A percentile compares a stretch with the other conserved stretches of the same genome.
Evolutionary conservation across 2,113 vertebrate genomes (phyloP).

Genomic region (Phocoena phocoena): DNA sequence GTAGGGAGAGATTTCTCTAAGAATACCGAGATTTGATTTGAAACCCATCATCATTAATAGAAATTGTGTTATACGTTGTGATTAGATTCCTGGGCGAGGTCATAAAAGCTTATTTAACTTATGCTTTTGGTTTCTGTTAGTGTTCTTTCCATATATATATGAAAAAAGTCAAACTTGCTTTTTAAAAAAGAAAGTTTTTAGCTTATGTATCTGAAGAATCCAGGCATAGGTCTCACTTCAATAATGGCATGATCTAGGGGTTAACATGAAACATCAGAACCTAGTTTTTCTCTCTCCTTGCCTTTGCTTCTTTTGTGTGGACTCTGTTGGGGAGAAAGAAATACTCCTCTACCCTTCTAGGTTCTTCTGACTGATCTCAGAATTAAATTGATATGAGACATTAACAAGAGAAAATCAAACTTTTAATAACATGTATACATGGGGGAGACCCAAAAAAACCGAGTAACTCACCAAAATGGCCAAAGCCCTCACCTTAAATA

Average conservation of each 20-base stretch:
- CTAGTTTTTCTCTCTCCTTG: neutral
- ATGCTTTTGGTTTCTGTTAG: neutral
- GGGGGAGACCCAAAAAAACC: neutral
- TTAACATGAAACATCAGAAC: neutral
- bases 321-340: neutral
- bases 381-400: neutral
- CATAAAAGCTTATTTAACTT: constrained; percentile 12
- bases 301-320: neutral
- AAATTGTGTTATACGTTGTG: constrained; percentile 21
- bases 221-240: neutral
- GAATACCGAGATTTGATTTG: neutral
- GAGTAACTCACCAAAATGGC: neutral
- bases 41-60: neutral
- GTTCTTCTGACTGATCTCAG: neutral
- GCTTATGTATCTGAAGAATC: neutral
- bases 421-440: neutral
- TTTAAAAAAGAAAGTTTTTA: neutral
- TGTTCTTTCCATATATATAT: neutral
- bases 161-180: neutral
- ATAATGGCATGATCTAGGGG: neutral
- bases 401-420: neutral
- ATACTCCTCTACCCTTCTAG: neutral
- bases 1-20: neutral
- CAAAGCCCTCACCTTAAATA: neutral
- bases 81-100: neutral